Percentiles rank a stretch among this genome's conserved stretches.
phyloP scores from a whole-genome alignment of 2,113 vertebrate species.

The Mandrillus leucophaeus region DNA sequence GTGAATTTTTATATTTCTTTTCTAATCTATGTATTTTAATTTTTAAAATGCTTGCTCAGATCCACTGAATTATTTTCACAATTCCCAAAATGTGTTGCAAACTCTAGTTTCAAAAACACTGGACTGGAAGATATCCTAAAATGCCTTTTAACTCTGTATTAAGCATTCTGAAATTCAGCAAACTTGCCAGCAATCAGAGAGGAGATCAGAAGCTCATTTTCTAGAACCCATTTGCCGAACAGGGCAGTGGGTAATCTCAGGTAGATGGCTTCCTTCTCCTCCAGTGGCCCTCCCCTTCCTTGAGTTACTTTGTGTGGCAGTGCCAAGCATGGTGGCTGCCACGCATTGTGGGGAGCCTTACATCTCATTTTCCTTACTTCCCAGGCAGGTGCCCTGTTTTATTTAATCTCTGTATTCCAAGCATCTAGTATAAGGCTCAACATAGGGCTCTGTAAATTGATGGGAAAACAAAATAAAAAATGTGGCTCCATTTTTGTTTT shows the following conservation, averaged over 20 bases:
- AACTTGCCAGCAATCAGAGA: background rate
- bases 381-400: background rate
- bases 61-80: background rate
- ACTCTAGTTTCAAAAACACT: background rate
- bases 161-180: background rate
- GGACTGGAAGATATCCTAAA: background rate
- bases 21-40: background rate
- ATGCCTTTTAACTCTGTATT: background rate
- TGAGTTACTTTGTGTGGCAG: accelerated
- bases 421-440: background rate
- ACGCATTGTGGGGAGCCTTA: background rate
- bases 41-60: background rate
- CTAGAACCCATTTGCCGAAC: background rate
- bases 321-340: background rate
- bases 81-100: background rate
- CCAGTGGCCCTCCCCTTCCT: background rate
- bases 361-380: background rate
- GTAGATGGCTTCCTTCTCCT: background rate
- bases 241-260: background rate
- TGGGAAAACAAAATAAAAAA: background rate
- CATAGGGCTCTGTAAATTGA: background rate
- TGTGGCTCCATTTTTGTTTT: background rate
- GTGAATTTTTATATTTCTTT: background rate
- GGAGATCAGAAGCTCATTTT: background rate
- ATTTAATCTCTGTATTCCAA: background rate